These are phyloP conservation scores for Glyptemys insculpta DNA, from an alignment of 2,797 vertebrate species.

Conservation along the genomic window DNA sequence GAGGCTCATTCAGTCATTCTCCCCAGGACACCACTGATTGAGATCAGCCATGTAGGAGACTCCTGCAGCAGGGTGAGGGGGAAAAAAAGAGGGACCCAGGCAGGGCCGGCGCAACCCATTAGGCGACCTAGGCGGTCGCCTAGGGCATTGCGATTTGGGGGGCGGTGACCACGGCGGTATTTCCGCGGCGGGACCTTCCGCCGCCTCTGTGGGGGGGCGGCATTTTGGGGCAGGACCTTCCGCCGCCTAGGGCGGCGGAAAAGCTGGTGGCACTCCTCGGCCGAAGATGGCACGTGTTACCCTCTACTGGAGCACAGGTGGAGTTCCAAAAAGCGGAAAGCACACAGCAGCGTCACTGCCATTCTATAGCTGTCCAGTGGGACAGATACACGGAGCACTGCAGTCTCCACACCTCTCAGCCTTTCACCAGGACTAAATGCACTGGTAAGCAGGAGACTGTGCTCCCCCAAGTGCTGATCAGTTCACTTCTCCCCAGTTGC, in stretches of 20 bases:
- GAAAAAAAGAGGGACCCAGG: not conserved
- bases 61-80: not conserved
- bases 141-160: too few relatives aligned
- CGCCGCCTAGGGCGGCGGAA: too few relatives aligned
- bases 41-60: not conserved
- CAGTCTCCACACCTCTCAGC: not conserved
- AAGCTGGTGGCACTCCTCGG: too few relatives aligned
- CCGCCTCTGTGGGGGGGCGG: too few relatives aligned
- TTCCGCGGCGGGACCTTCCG: too few relatives aligned
- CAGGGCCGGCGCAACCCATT: too few relatives aligned
- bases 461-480: not conserved
- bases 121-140: too few relatives aligned
- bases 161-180: too few relatives aligned
- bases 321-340: not conserved
- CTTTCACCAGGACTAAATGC: not conserved
- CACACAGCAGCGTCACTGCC: not conserved
- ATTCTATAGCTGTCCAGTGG: not conserved
- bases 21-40: not conserved
- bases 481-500: not conserved
- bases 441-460: not conserved
- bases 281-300: not conserved
- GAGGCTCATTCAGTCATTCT: not conserved
- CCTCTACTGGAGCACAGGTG: accelerated
- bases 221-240: too few relatives aligned
- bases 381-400: not conserved